Evolutionary conservation across 2,888 invertebrate species (phyloP), one percentile per base, ranked within the genome.

Genomic region (Sinelater perroti): DNA sequence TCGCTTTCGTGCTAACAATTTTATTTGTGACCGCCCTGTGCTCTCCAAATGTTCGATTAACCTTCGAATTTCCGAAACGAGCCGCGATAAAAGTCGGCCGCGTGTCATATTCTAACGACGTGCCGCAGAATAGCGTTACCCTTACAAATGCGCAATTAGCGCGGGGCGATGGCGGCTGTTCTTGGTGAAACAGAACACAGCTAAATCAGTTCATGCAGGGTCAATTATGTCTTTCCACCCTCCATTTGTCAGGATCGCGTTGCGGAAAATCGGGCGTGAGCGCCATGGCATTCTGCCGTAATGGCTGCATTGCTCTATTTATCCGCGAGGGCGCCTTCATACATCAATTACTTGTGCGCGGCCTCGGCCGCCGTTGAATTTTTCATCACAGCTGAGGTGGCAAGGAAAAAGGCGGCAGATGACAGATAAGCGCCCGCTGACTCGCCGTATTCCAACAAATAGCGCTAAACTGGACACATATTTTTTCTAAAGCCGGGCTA

Each of bases 141-240:
- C 49, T 60, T 61, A 61, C 58, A 61, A 64, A 64, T 55, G 60
- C 47, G 60, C 58, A 64, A 64, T 64, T 64, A 64, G 46, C 60
- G 53, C 54, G 24, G 46, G 35, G 35, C 36, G 36, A 46, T 51
- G 57, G 55, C 36, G 55, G 44, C 45, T 60, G 57, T 46, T 56
- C 54, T 57, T 56, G 57, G 42, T 61, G 56, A 52, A 51, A 56
- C 52, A 52, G 28, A 60, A 60, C 60, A 50, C 46, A 46, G 30
- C 51, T 42, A 60, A 50, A 55, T 57, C 57, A 60, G 52, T 60
- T 55, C 53, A 44, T 56, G 36, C 45, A 30, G 53, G 62, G 57
- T 60, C 60, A 56, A 58, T 55, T 58, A 58, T 51, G 47, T 54
- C 61, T 46, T 58, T 49, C 35, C 52, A 47, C 35, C 53, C 53